Base-by-base conservation (phyloP, 2,113 vertebrate genomes). In the Panthera tigris region DNA sequence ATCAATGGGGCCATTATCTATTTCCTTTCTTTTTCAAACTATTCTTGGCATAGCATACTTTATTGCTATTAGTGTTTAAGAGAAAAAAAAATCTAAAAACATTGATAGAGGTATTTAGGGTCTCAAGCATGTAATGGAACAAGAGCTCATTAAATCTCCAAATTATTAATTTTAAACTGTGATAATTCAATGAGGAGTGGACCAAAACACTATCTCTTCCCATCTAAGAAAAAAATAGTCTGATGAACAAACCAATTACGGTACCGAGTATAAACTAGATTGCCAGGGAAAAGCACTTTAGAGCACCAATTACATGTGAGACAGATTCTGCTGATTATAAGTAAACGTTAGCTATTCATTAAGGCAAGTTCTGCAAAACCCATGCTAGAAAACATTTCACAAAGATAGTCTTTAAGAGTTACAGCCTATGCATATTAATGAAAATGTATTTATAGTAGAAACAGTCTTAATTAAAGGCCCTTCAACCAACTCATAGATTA, bases 151-250 rank as follows among this genome's bases (percentile, higher is more conserved):
- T 95, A 95, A 94, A 48, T 88, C 65, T 82, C 89, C 33, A 96
- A 96, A 74, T 93, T n/a, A 68, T 81, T 94, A 74, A 95, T 96
- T 97, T 93, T 86, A 97, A 97, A 89, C 76, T 69, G 57, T 61
- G 57, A 68, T 55, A 87, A 91, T 31, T 82, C 71, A 85, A 18
- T 90, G 87, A 97, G 36, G 57, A 96, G n/a, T 92, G 45, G 36
- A 92, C 55, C 63, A 80, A 97, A 96, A 92, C 76, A 96, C 93
- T 69, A 41, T 89, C 29, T 92, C 79, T 94, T 91, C 73, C 61
- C 63, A 87, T 95, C 33, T 79, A 74, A 93, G 18, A 33, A 95
- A 95, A 50, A 76, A 45, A 68, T 4, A 89, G 86, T 55, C 91
- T 95, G 79, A 90, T 65, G 61, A 96, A 85, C 89, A 96, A 97